Evolutionary conservation across 2,888 invertebrate genomes (phyloP).

Genomic region (Polyommatus icarus): DNA sequence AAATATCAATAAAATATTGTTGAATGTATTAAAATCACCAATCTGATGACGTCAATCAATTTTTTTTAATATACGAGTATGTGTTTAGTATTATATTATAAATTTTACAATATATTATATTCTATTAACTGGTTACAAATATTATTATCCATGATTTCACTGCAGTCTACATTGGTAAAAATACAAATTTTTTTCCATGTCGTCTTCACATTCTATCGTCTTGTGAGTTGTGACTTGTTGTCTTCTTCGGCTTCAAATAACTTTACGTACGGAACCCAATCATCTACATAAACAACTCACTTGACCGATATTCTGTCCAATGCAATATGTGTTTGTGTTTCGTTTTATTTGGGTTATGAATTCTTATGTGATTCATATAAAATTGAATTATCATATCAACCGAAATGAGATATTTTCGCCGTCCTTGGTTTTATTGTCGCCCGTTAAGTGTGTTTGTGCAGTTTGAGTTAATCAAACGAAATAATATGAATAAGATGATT

Average conservation of each 20-base stretch:
- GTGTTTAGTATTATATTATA: too few relatives aligned
- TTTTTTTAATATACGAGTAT: too few relatives aligned
- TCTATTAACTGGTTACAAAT: background rate
- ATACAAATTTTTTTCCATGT: background rate
- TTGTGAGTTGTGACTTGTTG: too few relatives aligned
- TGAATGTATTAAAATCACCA: background rate
- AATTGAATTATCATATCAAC: constrained; percentile 21
- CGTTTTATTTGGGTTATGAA: constrained; percentile 17
- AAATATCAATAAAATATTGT: background rate
- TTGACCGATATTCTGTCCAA: constrained; percentile 17
- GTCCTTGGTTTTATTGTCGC: constrained; percentile 7
- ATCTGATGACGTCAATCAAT: too few relatives aligned
- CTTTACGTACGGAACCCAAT: background rate
- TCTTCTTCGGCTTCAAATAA: background rate
- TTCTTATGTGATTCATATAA: constrained; percentile 19
- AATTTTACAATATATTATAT: too few relatives aligned
- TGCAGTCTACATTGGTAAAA: background rate
- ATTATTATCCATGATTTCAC: background rate
- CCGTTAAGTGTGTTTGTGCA: background rate
- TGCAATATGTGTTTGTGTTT: constrained; percentile 8
- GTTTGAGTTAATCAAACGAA: constrained; percentile 1
- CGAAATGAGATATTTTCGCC: constrained; percentile 16
- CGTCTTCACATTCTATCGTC: background rate
- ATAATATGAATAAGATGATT: background rate
- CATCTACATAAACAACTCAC: background rate